A percentile compares a stretch with the other conserved stretches of the same genome.
Conservation (phyloP, 2,888 invertebrate genomes). For the Homarus gammarus region DNA sequence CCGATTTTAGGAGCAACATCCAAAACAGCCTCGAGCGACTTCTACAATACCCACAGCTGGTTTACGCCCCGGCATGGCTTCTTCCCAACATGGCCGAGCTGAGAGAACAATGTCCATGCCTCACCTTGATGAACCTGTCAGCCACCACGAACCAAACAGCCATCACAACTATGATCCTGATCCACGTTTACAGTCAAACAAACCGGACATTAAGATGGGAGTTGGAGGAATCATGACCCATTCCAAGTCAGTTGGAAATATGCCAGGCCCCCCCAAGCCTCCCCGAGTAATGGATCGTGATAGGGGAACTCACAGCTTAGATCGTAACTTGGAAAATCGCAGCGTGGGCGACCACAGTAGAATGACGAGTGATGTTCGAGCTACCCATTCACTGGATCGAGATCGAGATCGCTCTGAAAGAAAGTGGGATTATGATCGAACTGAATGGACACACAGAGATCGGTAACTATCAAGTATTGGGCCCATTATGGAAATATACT, state of each 20-base stretch:
- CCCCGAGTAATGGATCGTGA: slow-evolving; percentile 50
- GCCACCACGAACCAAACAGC: slow-evolving; percentile 5
- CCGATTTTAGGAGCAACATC: slow-evolving; percentile 4
- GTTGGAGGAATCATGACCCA: slow-evolving; percentile 63
- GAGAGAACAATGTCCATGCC: slow-evolving; percentile 47
- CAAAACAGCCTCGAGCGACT: slow-evolving; percentile 23
- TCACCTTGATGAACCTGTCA: slow-evolving; percentile 26
- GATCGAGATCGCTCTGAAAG: slow-evolving; percentile 34
- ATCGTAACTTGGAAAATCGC: slow-evolving; percentile 53
- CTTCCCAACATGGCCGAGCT: slow-evolving; percentile 29
- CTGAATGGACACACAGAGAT: slow-evolving; percentile 34
- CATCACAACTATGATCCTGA: slow-evolving; percentile 25
- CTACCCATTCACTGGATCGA: slow-evolving; percentile 60
- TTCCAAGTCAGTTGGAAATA: slow-evolving; percentile 25
- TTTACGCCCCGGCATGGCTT: background rate
- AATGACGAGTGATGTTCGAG: slow-evolving; percentile 26
- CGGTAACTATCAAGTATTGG: background rate
- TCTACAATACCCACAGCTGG: background rate
- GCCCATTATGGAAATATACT: no score
- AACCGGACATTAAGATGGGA: slow-evolving; percentile 68
- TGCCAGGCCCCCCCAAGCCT: slow-evolving; percentile 51
- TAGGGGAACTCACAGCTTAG: slow-evolving; percentile 53
- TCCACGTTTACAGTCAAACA: slow-evolving; percentile 17
- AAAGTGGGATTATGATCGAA: slow-evolving; percentile 41
- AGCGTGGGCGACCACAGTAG: slow-evolving; percentile 12